A percentile compares a stretch with the other conserved stretches of the same genome.
These are phyloP conservation scores for Cerceris rybyensis DNA, from an alignment of 2,888 invertebrate genomes.

Conservation along the genomic window DNA sequence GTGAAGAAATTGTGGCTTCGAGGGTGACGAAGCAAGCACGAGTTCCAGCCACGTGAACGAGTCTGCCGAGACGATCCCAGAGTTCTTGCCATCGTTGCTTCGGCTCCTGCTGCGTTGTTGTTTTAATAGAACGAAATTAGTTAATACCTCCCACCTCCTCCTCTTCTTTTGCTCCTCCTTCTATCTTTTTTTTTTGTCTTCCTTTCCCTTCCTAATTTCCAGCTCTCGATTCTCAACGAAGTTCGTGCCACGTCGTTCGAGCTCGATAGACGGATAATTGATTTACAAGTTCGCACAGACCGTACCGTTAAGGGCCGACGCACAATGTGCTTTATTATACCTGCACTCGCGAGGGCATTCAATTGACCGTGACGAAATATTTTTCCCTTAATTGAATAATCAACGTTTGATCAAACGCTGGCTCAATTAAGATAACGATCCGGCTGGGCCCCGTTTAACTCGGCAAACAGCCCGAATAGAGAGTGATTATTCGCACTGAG, in stretches of 20 bases:
- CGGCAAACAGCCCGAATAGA: constrained; percentile 51
- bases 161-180: not conserved
- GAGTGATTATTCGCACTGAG: constrained; percentile 61
- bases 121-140: constrained; percentile 58
- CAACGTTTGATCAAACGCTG: constrained; percentile 61
- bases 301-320: not conserved
- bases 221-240: too few species aligned
- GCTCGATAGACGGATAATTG: constrained; percentile 26
- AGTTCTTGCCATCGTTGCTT: constrained; percentile 44
- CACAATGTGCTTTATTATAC: constrained; percentile 47
- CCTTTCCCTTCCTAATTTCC: too few species aligned
- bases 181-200: too few species aligned
- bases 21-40: constrained; percentile 65
- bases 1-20: constrained; percentile 56
- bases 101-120: constrained; percentile 51
- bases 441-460: constrained; percentile 46
- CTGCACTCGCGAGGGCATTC: constrained; percentile 37
- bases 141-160: constrained; percentile 30
- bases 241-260: not conserved
- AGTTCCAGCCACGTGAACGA: constrained; percentile 57
- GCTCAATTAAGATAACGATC: constrained; percentile 64
- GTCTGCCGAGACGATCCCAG: constrained; percentile 51
- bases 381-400: constrained; percentile 68
- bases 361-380: constrained; percentile 64
- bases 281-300: constrained; percentile 30